phyloP scores from a whole-genome alignment of 2,797 vertebrate species.

The Pseudomugil tenellus region DNA sequence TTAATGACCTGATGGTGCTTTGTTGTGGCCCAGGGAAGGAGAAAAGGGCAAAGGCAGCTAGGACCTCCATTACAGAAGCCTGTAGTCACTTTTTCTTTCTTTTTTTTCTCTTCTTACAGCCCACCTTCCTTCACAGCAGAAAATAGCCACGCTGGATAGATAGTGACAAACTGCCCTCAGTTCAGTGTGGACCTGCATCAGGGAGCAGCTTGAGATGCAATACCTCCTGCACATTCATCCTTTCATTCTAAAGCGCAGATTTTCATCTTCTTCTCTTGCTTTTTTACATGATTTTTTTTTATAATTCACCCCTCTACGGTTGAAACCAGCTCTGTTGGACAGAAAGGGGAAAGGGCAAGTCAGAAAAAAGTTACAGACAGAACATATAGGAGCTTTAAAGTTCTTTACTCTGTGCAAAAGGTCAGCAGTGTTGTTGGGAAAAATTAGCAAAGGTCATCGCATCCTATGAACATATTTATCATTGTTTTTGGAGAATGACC shows the following conservation, averaged over 20 bases:
- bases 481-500: neutral
- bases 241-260: slow-evolving; percentile 44
- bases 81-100: slow-evolving; percentile 25
- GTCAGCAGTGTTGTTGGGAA: neutral
- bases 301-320: slow-evolving; percentile 21
- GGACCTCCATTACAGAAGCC: slow-evolving; percentile 45
- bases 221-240: slow-evolving; percentile 22
- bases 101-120: neutral
- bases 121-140: slow-evolving; percentile 20
- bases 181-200: slow-evolving; percentile 56
- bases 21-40: slow-evolving; percentile 39
- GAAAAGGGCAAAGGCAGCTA: slow-evolving; percentile 24
- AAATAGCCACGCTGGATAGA: slow-evolving; percentile 57
- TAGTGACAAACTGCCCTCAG: slow-evolving; percentile 69
- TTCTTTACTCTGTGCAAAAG: neutral
- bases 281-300: slow-evolving; percentile 14
- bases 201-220: slow-evolving; percentile 45
- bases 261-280: slow-evolving; percentile 37
- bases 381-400: neutral
- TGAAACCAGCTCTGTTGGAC: slow-evolving; percentile 16
- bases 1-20: slow-evolving; percentile 68
- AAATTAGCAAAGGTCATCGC: slow-evolving; percentile 4
- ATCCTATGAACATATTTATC: slow-evolving; percentile 1
- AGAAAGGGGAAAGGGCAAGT: slow-evolving; percentile 17
- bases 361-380: slow-evolving; percentile 15